A percentile compares a stretch with the other conserved stretches of the same genome.
These are phyloP conservation scores for Plestiodon gilberti DNA, from an alignment of 2,113 vertebrate genomes.

Conservation along the genomic window DNA sequence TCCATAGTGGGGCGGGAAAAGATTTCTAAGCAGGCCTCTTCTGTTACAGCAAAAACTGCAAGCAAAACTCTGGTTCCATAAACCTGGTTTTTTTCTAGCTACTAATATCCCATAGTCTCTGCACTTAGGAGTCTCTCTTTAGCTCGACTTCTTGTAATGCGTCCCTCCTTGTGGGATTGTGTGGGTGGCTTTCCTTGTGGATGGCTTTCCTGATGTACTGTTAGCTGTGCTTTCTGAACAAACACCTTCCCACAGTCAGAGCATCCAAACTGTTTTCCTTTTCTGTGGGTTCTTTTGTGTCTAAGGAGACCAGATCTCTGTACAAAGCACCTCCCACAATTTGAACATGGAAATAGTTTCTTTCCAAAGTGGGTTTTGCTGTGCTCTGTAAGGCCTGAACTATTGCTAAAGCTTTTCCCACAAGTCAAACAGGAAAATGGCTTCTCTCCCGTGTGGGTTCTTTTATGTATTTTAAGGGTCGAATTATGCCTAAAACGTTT, in stretches of 20 bases:
- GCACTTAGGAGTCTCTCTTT: background rate
- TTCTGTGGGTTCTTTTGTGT: conserved; percentile 54
- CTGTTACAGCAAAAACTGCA: background rate
- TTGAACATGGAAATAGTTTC: conserved; percentile 58
- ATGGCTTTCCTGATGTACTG: conserved; percentile 54
- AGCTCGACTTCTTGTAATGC: background rate
- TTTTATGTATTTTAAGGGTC: conserved; percentile 53
- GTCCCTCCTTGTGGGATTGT: conserved; percentile 34
- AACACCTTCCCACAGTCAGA: conserved; percentile 59
- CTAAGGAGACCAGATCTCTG: conserved; percentile 47
- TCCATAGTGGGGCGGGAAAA: background rate
- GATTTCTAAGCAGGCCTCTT: background rate
- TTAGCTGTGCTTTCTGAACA: conserved; percentile 34
- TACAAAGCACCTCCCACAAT: conserved; percentile 60
- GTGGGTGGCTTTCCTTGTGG: no score
- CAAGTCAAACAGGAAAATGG: conserved; percentile 57
- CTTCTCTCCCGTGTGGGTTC: conserved; percentile 56
- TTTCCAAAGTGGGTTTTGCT: conserved; percentile 58
- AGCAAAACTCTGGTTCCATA: no score
- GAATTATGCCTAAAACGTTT: conserved; percentile 62
- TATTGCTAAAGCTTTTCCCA: conserved; percentile 61
- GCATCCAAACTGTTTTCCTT: conserved; percentile 51
- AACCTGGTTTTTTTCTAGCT: background rate
- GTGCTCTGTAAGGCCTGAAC: conserved; percentile 54
- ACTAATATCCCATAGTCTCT: background rate